Evolutionary conservation across 1,140 invertebrate species (phyloP), one percentile per base, ranked within the genome.

Genomic region (Leptoteleia sp.): DNA sequence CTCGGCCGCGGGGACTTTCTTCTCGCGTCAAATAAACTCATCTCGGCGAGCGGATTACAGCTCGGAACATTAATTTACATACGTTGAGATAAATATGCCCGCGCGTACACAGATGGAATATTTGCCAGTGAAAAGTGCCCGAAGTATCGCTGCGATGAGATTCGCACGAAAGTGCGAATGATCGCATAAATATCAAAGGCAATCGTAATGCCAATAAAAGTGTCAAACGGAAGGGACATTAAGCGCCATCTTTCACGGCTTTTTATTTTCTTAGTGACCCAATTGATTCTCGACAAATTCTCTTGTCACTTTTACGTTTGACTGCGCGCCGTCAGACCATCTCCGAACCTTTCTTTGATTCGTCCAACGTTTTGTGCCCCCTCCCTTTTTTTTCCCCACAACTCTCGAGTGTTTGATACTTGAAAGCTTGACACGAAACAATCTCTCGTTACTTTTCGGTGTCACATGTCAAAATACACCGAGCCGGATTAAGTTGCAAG

Each of bases 181-280:
- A 48, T 48, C 27, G 11, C 29, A 48, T 48, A 48, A 48, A 48
- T 48, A 48, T 17, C 12, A 15, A 33, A 48, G 15, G 13, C 45
- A 16, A 33, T 48, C 12, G 45, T 33, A 11, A 48, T 48, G 27
- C 45, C 45, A 25, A 48, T 48, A 48, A 48, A 48, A 48, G 12
- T 12, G 22, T 45, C 42, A 27, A 25, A 45, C 17, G 17, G 2
- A 9, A 19, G 5, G 15, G 8, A 37, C 31, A 52, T 37, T 52
- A 52, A 52, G 16, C 48, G 15, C 31, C 29, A 52, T 52, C 48
- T 52, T 22, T 52, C n/a, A 22, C 37, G 6, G 5, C 48, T 35
- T 37, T 52, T 52, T 37, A 52, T 54, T 38, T 52, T 38, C 50
- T 25, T 31, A 38, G 35, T 54, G 48, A 54, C 54, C 54, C 37